A percentile compares a stretch with the other conserved stretches of the same genome.
Evolutionary conservation across 2,797 vertebrate genomes (phyloP).

Genomic region (Megaceryle alcyon): DNA sequence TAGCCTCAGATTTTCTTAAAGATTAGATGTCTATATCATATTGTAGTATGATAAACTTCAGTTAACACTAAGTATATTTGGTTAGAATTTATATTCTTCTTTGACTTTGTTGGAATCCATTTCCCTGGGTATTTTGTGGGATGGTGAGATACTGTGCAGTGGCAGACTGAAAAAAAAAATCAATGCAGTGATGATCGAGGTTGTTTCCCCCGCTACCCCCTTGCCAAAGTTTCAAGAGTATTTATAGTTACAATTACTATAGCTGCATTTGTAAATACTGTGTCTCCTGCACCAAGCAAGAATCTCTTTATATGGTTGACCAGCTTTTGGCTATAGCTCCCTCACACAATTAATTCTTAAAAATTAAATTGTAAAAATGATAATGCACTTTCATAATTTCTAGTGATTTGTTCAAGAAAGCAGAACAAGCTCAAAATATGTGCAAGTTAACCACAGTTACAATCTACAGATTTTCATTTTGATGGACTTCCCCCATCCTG

Average conservation of each 20-base stretch:
- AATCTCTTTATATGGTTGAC: not conserved
- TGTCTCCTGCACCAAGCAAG: fast-evolving
- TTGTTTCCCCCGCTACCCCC: not conserved
- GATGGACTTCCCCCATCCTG: fast-evolving
- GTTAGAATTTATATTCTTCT: slow-evolving; percentile 4
- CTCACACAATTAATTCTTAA: not conserved
- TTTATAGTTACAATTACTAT: not conserved
- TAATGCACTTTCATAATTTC: not conserved
- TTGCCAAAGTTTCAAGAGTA: not conserved
- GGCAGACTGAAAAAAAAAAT: not conserved
- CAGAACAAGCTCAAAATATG: not conserved
- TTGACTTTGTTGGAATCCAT: not conserved
- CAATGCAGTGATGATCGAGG: not conserved
- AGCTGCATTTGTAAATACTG: not conserved
- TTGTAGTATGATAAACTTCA: not conserved
- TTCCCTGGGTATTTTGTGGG: not conserved
- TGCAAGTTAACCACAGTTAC: not conserved
- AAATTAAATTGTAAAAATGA: not conserved
- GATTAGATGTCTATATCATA: not conserved
- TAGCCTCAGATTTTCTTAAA: not conserved
- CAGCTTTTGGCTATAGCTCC: not conserved
- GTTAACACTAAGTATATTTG: not conserved
- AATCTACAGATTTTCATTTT: not conserved
- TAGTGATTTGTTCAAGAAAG: not conserved
- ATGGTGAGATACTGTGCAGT: not conserved